Evolutionary conservation across 2,113 vertebrate species (phyloP), one percentile per base, ranked within the genome.

Genomic region (Semnornis frantzii): DNA sequence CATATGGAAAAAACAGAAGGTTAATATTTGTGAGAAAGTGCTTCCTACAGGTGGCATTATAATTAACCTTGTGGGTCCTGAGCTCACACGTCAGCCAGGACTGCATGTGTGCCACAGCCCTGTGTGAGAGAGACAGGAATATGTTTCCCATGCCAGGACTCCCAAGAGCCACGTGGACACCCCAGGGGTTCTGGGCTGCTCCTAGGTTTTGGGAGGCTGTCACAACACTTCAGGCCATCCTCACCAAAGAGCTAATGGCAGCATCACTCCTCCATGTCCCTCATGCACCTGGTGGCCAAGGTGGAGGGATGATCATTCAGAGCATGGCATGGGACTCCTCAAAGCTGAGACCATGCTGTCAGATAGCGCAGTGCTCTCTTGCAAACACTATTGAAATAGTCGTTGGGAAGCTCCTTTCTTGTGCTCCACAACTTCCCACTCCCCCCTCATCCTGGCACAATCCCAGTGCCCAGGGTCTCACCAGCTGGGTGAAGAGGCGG

Each of bases 1-100:
- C 91, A 96, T 74, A 86, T 66, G 85, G 58, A 80, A 94, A 92
- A 95, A 94, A 1, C 82, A 95, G 65, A 93, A 93, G 70, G 83
- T 88, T 92, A 68, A 44, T 52, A 70, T 57, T 63, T 92, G 52
- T 27, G 8, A 50, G 81, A 94, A 93, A 44, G 78, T 85, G 57
- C 33, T 89, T 93, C 91, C 85, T 77, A 82, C 8, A 86, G 64
- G 60, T 90, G 90, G 90, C 94, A 65, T 85, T 79, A 50, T 82
- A 92, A 93, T 50, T 91, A 92, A 80, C 62, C 88, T 91, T 85
- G 77, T 72, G 77, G 68, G 64, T 58, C 82, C 66, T 33, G 78
- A 48, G 65, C 17, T 54, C 62, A 23, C 42, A 34, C 12, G 59
- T 80, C 90, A 75, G 34, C 58, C 39, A 3, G 27, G 52, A 3